Conservation (phyloP, 2,888 invertebrate species). For the Agrochola lota region DNA sequence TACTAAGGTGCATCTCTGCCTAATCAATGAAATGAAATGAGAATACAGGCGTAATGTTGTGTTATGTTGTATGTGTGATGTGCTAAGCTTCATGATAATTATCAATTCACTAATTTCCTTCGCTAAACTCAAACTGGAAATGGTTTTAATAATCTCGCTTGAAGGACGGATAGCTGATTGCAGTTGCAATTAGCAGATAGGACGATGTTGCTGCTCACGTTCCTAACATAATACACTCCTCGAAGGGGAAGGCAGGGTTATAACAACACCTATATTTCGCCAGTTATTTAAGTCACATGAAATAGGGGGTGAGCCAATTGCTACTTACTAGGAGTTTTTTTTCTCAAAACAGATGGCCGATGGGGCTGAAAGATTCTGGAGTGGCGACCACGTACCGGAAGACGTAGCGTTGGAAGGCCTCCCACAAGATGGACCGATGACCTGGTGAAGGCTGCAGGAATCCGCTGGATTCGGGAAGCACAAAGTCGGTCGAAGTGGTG, state of each 20-base stretch:
- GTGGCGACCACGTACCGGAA: too few relatives aligned
- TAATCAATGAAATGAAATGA: too few relatives aligned
- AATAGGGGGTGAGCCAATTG: not conserved
- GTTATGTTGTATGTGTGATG: not conserved
- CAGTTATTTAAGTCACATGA: not conserved
- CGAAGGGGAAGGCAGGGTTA: not conserved
- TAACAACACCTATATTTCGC: not conserved
- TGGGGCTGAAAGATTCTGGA: too few relatives aligned
- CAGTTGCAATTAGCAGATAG: slow-evolving; percentile 17
- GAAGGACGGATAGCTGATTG: slow-evolving; percentile 14
- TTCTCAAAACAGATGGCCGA: too few relatives aligned
- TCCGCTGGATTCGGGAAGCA: too few relatives aligned
- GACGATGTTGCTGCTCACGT: not conserved
- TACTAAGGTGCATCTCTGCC: not conserved
- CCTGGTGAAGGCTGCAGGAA: too few relatives aligned
- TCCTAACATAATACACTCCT: not conserved
- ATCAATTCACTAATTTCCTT: not conserved
- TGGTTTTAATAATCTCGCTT: slow-evolving; percentile 5
- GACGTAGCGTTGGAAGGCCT: too few relatives aligned
- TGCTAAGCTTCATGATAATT: not conserved
- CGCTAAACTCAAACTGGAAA: slow-evolving; percentile 12
- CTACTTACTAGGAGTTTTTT: not conserved
- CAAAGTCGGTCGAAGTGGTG: too few relatives aligned
- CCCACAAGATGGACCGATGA: too few relatives aligned
- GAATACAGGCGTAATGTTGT: too few relatives aligned